phyloP scores from a whole-genome alignment of 2,113 vertebrate species.

The Mobula hypostoma region DNA sequence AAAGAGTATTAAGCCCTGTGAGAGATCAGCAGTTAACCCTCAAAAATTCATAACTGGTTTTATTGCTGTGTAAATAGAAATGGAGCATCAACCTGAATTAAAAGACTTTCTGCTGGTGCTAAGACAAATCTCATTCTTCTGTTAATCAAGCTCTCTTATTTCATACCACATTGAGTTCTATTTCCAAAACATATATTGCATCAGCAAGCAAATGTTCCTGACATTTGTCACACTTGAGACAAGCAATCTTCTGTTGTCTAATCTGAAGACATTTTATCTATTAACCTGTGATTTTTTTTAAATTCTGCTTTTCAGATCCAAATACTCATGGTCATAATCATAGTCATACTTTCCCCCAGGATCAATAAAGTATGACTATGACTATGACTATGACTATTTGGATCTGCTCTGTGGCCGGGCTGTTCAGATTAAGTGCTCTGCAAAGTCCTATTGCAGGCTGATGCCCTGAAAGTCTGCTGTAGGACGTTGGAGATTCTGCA shows the following conservation, averaged over 20 bases:
- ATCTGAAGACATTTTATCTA: background rate
- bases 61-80: background rate
- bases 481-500: background rate
- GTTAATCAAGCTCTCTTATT: too few species aligned
- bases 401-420: background rate
- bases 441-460: too few species aligned
- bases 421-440: background rate
- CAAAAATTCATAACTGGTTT: background rate
- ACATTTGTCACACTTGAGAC: background rate
- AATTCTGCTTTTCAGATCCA: background rate
- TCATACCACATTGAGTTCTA: background rate
- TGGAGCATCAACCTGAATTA: background rate
- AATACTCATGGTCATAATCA: too few species aligned
- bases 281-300: background rate
- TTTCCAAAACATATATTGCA: background rate
- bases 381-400: too few species aligned
- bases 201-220: background rate
- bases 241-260: background rate
- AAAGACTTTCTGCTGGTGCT: background rate
- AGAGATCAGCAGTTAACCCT: background rate
- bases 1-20: background rate
- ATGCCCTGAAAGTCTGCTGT: background rate
- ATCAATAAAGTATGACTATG: too few species aligned
- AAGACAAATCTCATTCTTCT: background rate
- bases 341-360: too few species aligned